These are phyloP conservation scores for Dasypus novemcinctus DNA, from an alignment of 2,113 vertebrate species.

Conservation along the genomic window DNA sequence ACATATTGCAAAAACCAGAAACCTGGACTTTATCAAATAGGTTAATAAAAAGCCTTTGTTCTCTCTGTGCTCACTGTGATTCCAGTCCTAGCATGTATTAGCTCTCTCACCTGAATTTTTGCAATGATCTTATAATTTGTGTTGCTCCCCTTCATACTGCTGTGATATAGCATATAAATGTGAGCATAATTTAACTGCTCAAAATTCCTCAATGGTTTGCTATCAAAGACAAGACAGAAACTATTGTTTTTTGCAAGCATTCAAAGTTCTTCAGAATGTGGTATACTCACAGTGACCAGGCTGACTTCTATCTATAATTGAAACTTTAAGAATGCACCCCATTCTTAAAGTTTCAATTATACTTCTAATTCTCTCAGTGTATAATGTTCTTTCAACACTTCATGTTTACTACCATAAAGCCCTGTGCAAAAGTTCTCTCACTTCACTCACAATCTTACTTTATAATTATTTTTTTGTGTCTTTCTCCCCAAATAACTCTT, in stretches of 20 bases:
- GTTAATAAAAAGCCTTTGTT: neutral
- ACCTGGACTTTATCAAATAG: neutral
- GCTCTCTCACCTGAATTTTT: neutral
- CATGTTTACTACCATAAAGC: neutral
- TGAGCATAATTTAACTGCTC: neutral
- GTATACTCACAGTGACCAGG: neutral
- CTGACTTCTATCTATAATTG: neutral
- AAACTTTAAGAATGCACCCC: too few relatives aligned
- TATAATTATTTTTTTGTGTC: neutral
- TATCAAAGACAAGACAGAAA: neutral
- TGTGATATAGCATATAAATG: neutral
- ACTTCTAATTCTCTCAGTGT: neutral
- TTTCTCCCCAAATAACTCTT: neutral
- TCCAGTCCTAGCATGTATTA: neutral
- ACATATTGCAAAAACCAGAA: conserved; percentile 11
- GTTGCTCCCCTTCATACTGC: neutral
- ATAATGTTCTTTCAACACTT: neutral
- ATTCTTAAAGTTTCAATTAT: neutral
- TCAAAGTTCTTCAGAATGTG: neutral
- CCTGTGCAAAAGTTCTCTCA: neutral
- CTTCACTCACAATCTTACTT: neutral
- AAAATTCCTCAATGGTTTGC: neutral
- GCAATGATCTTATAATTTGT: neutral
- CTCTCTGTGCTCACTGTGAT: neutral
- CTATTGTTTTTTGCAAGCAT: neutral